Conservation (phyloP, 2,888 invertebrate genomes). For the Clusia tigrina region DNA sequence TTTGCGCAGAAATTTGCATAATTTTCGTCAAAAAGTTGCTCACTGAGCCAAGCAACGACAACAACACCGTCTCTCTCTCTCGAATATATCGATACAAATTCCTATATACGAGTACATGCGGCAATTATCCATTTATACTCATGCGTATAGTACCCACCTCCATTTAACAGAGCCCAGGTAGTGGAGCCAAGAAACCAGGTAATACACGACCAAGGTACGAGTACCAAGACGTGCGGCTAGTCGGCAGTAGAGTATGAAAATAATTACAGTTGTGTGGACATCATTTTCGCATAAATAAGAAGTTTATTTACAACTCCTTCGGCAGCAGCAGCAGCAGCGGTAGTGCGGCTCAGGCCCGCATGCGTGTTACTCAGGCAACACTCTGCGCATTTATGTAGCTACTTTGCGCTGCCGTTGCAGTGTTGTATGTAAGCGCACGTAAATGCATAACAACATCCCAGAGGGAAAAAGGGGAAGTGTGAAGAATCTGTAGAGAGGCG, state of each 20-base stretch:
- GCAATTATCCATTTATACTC: constrained; percentile 45
- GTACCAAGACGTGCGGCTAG: too few relatives aligned
- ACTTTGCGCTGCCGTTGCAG: constrained; percentile 3
- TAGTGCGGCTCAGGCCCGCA: constrained; percentile 15
- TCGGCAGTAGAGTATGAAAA: too few relatives aligned
- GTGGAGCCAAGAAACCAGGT: background rate
- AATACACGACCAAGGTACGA: background rate
- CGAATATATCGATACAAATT: background rate
- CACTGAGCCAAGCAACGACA: background rate
- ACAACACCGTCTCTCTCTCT: constrained; percentile 3
- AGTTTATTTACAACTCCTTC: constrained; percentile 34
- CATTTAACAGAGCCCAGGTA: constrained; percentile 32
- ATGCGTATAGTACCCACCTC: constrained; percentile 40
- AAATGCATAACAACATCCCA: too few relatives aligned
- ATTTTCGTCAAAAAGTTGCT: constrained; percentile 39
- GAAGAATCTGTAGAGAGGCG: too few relatives aligned
- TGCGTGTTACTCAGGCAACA: constrained; percentile 18
- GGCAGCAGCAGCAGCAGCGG: constrained; percentile 14
- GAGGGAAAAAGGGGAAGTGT: too few relatives aligned
- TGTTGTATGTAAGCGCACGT: too few relatives aligned
- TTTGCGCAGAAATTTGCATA: constrained; percentile 39
- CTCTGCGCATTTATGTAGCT: background rate
- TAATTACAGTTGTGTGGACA: constrained; percentile 42
- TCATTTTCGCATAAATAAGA: constrained; percentile 41
- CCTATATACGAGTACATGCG: constrained; percentile 21